Conservation (phyloP, 2,888 invertebrate species). For the Tipula unca region DNA sequence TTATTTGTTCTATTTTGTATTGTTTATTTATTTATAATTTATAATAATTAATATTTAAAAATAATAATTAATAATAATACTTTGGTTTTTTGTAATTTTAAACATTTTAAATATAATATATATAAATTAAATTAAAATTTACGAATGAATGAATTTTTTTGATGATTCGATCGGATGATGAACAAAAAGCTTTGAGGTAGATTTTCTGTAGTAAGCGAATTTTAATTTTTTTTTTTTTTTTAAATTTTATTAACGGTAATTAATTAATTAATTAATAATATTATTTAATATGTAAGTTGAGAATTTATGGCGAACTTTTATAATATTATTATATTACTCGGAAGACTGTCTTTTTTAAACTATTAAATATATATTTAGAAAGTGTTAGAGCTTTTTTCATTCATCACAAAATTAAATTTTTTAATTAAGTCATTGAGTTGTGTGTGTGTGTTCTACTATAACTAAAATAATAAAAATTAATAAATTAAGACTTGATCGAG, state of each 20-base stretch:
- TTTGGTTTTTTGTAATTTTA: background rate
- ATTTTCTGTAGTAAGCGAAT: background rate
- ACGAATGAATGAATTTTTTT: background rate
- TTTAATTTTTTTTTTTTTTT: background rate
- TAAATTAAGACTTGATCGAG: background rate
- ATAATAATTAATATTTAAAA: background rate
- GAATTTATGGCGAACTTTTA: background rate
- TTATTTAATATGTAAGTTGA: background rate
- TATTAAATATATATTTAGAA: too few relatives aligned
- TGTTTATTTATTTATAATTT: too few relatives aligned
- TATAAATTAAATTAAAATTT: background rate
- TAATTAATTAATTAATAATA: background rate
- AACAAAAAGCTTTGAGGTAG: background rate
- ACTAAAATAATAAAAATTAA: background rate
- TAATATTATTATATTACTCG: background rate
- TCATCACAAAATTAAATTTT: background rate
- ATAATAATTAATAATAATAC: slow-evolving; percentile 14
- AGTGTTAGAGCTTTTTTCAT: background rate
- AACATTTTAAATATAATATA: background rate
- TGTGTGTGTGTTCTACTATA: background rate
- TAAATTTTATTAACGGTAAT: too few relatives aligned
- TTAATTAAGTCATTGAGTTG: background rate
- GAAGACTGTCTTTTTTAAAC: background rate
- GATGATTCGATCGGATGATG: background rate
- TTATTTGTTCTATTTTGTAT: background rate